Evolutionary conservation across 2,888 invertebrate genomes (phyloP).

Genomic region (Argyra leucocephala): DNA sequence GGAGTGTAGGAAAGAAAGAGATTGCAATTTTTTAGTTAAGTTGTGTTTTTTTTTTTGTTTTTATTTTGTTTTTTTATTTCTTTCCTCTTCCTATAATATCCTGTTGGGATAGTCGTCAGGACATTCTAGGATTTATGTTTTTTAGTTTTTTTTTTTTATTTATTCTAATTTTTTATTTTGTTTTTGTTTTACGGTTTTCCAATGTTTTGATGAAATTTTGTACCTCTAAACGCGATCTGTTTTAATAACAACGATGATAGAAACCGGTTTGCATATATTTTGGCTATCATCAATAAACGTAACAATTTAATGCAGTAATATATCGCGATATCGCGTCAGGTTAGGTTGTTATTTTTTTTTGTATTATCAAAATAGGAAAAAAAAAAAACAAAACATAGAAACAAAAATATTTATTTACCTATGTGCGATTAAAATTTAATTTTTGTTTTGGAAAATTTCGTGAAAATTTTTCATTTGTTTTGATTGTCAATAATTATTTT

Average conservation of each 20-base stretch:
- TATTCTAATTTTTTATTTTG: too few species aligned
- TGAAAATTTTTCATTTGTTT: too few species aligned
- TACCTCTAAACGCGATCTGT: not conserved
- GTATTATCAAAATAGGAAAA: not conserved
- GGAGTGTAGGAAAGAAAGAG: not conserved
- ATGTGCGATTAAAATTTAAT: too few species aligned
- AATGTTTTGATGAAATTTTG: not conserved
- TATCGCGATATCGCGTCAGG: constrained; percentile 6
- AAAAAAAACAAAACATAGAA: not conserved
- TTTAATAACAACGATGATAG: constrained; percentile 12
- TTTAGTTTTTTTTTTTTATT: too few species aligned
- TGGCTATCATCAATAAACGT: constrained; percentile 5
- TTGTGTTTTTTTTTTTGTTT: not conserved
- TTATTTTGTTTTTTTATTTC: not conserved
- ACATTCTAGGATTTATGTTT: not conserved
- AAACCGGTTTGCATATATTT: constrained; percentile 8
- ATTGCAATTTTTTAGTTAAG: not conserved
- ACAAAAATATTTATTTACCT: too few species aligned
- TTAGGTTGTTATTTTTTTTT: not conserved
- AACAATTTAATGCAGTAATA: constrained; percentile 4
- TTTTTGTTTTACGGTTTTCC: not conserved
- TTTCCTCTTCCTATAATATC: not conserved
- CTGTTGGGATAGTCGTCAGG: not conserved
- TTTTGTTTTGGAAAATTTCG: too few species aligned
- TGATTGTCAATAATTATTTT: too few species aligned